These are phyloP conservation scores for Lepidotrigona ventralis DNA, from an alignment of 1,140 invertebrate species.

Conservation along the genomic window DNA sequence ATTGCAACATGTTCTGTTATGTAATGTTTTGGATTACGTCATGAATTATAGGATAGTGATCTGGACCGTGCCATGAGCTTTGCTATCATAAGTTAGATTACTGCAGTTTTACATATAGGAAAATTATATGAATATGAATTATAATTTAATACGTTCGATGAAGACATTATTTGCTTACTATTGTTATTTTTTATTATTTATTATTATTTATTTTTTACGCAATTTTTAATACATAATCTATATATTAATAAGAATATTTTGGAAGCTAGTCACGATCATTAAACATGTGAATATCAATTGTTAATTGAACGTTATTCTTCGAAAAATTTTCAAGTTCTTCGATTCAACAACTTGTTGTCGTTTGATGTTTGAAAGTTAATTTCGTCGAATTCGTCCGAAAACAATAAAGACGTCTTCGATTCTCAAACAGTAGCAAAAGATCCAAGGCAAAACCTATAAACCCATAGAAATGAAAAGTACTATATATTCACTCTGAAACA, in stretches of 20 bases:
- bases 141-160: neutral
- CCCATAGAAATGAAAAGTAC: too few species aligned
- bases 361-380: too few species aligned
- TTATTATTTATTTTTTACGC: neutral
- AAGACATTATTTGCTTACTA: too few species aligned
- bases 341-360: too few species aligned
- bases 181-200: too few species aligned
- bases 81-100: neutral
- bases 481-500: too few species aligned
- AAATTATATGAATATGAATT: neutral
- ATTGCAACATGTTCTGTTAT: slow-evolving; percentile 12
- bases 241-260: neutral
- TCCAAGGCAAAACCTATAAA: too few species aligned
- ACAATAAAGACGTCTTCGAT: too few species aligned
- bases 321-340: too few species aligned
- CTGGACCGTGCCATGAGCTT: neutral
- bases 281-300: neutral
- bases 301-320: too few species aligned
- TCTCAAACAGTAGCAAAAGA: too few species aligned
- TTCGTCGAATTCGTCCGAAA: too few species aligned
- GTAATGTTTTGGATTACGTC: slow-evolving; percentile 23
- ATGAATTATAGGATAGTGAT: slow-evolving; percentile 20
- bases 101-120: neutral
- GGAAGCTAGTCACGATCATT: neutral
- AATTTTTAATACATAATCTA: neutral